These are phyloP conservation scores for Pygoscelis adeliae DNA, from an alignment of 2,113 vertebrate genomes.

Conservation along the genomic window DNA sequence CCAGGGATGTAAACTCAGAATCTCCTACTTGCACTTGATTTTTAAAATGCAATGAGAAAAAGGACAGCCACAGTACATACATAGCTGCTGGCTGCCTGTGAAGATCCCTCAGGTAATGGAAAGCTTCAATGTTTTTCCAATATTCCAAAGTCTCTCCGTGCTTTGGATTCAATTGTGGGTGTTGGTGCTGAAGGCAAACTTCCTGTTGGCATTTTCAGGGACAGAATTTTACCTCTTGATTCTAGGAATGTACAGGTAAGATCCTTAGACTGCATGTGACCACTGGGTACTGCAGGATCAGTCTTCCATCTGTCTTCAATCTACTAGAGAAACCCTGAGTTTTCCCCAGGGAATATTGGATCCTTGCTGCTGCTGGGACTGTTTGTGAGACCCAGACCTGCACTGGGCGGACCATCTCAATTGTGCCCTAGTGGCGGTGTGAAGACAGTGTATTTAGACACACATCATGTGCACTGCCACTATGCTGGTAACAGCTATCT, in stretches of 20 bases:
- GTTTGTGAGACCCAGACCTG: not conserved
- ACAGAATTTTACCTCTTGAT: not conserved
- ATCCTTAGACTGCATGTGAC: too few relatives aligned
- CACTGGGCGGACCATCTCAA: accelerated
- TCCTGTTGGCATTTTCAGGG: not conserved
- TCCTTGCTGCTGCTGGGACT: not conserved
- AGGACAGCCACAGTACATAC: not conserved
- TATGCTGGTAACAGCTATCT: not conserved
- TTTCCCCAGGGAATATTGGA: not conserved
- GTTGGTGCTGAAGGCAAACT: not conserved
- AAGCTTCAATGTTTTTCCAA: not conserved
- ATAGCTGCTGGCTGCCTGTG: not conserved
- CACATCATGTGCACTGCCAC: accelerated
- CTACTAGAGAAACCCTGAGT: not conserved
- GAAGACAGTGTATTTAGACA: not conserved
- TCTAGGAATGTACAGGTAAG: not conserved
- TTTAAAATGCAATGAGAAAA: not conserved
- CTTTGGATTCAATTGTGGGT: not conserved
- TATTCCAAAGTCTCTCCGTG: not conserved
- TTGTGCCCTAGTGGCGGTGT: accelerated
- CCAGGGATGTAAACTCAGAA: not conserved
- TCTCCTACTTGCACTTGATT: not conserved
- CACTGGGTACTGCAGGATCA: accelerated
- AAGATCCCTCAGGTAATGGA: not conserved
- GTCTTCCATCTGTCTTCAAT: not conserved